Evolutionary conservation across 2,888 invertebrate species (phyloP).

Genomic region (Archaeoteleia sp.): DNA sequence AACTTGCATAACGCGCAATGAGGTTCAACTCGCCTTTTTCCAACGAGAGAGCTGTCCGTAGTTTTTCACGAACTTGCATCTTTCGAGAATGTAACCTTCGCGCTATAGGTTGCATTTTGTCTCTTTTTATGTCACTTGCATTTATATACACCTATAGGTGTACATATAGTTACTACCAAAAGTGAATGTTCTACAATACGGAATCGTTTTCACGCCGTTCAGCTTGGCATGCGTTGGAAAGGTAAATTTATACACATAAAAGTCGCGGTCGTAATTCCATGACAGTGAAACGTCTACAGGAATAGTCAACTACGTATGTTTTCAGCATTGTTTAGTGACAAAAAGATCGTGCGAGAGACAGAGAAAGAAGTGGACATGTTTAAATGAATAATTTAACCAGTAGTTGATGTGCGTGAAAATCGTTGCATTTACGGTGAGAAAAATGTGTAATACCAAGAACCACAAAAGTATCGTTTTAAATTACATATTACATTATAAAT

Average conservation of each 20-base stretch:
- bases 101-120: conserved; percentile 13
- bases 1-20: conserved; percentile 10
- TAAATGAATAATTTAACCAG: background rate
- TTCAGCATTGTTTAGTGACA: background rate
- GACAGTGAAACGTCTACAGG: conserved; percentile 6
- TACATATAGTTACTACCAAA: conserved; percentile 18
- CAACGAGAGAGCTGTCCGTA: conserved; percentile 12
- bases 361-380: background rate
- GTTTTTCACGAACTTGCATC: conserved; percentile 17
- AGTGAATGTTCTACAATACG: conserved; percentile 44
- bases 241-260: conserved; percentile 17
- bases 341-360: background rate
- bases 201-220: conserved; percentile 18
- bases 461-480: too few species aligned
- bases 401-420: background rate
- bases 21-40: conserved; percentile 4
- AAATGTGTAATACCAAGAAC: too few species aligned
- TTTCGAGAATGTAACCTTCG: conserved; percentile 26
- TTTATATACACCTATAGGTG: background rate
- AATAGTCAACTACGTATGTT: conserved; percentile 3
- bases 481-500: too few species aligned
- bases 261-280: conserved; percentile 9
- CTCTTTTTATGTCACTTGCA: conserved; percentile 16
- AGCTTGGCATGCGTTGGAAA: conserved; percentile 20
- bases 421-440: too few species aligned